Conservation (phyloP, 1,140 invertebrate species). For the Neelides sp. region DNA sequence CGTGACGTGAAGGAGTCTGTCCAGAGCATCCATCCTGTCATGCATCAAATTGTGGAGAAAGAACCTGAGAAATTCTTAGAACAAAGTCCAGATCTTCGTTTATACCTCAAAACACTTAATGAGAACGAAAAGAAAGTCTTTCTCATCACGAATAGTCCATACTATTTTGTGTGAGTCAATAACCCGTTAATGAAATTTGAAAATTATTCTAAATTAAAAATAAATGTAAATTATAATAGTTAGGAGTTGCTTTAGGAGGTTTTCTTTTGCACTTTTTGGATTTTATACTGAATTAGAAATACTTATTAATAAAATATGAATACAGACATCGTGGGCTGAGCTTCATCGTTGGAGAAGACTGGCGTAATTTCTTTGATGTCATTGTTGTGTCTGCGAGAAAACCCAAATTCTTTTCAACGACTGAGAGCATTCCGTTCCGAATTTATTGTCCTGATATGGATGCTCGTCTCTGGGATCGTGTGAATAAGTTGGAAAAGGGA, state of each 20-base stretch:
- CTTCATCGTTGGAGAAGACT: constrained; percentile 73
- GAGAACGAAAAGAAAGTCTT: constrained; percentile 76
- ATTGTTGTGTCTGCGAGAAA: constrained; percentile 90
- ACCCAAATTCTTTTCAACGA: constrained; percentile 82
- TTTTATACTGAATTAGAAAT: too few relatives aligned
- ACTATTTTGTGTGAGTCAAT: constrained; percentile 81
- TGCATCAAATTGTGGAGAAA: constrained; percentile 73
- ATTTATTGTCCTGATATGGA: constrained; percentile 68
- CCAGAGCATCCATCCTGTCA: constrained; percentile 73
- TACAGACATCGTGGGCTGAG: constrained; percentile 80
- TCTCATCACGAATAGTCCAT: constrained; percentile 92
- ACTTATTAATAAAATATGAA: too few relatives aligned
- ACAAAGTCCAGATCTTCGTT: constrained; percentile 56
- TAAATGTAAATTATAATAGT: too few relatives aligned
- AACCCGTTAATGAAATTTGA: background rate
- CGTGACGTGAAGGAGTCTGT: constrained; percentile 88
- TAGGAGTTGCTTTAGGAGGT: too few relatives aligned
- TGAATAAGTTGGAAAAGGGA: constrained; percentile 72
- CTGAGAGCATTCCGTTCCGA: constrained; percentile 73
- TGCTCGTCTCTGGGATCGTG: constrained; percentile 79
- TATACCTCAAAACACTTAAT: constrained; percentile 62
- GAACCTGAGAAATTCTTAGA: constrained; percentile 70
- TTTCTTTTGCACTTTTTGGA: too few relatives aligned
- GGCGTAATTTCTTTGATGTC: constrained; percentile 85
- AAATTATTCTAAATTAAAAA: constrained; percentile 12